Percentiles rank a stretch among this genome's conserved stretches.
Conservation (phyloP, 2,888 invertebrate genomes). For the Belgica antarctica region DNA sequence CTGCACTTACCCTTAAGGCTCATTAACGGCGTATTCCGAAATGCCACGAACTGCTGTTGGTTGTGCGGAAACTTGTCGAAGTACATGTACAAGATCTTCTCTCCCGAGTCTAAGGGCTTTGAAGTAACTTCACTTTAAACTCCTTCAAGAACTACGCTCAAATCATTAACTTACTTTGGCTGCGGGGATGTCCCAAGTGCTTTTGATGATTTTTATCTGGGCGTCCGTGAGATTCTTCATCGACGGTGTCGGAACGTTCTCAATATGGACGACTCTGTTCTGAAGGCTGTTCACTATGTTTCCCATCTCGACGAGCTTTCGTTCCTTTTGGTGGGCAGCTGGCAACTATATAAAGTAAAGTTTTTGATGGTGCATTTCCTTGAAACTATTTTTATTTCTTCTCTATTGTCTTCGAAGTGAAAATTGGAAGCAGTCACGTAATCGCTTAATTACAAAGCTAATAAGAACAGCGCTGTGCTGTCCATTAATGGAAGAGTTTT, state of each 20-base stretch:
- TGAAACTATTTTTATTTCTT: slow-evolving; percentile 51
- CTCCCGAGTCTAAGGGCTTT: slow-evolving; percentile 52
- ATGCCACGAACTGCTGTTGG: slow-evolving; percentile 51
- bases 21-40: slow-evolving; percentile 50
- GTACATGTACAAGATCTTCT: slow-evolving; percentile 51
- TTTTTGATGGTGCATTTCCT: slow-evolving; percentile 46
- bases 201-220: slow-evolving; percentile 52
- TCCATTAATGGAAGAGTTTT: too few relatives aligned
- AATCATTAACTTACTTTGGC: slow-evolving; percentile 46
- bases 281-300: slow-evolving; percentile 25
- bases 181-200: slow-evolving; percentile 53
- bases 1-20: slow-evolving; percentile 47
- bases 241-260: slow-evolving; percentile 41
- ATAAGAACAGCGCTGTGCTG: too few relatives aligned
- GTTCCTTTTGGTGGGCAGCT: slow-evolving; percentile 48
- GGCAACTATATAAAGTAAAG: slow-evolving; percentile 47
- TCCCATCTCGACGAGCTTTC: slow-evolving; percentile 50
- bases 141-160: background rate
- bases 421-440: slow-evolving; percentile 52
- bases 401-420: slow-evolving; percentile 50
- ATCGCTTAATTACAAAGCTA: slow-evolving; percentile 49
- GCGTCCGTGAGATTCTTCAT: slow-evolving; percentile 49
- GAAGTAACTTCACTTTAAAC: background rate
- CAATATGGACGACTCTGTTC: background rate
- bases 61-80: slow-evolving; percentile 54